phyloP scores from a whole-genome alignment of 23 tunicate genomes.

The Oikopleura albicans region DNA sequence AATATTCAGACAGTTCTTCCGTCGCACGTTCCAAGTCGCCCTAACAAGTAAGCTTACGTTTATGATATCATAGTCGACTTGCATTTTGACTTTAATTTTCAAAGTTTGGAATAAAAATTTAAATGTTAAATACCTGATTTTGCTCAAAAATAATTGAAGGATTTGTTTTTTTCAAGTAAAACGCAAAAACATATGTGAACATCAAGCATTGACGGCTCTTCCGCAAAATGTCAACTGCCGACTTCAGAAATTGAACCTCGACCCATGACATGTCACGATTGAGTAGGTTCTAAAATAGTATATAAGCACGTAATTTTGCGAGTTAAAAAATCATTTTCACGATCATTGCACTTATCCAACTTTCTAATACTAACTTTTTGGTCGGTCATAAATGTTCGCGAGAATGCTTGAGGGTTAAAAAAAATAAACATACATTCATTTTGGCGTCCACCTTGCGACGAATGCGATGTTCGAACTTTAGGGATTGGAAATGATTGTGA shows the following conservation, averaged over 20 bases:
- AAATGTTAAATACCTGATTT: conserved; percentile 16
- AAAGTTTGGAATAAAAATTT: too few species aligned
- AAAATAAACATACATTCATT: neutral
- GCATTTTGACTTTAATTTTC: too few species aligned
- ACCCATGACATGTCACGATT: conserved; percentile 58
- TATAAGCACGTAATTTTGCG: neutral
- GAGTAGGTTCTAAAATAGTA: neutral
- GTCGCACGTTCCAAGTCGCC: conserved; percentile 73
- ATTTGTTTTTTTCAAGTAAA: conserved; percentile 54
- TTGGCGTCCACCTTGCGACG: neutral
- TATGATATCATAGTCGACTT: too few species aligned
- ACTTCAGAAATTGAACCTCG: conserved; percentile 63
- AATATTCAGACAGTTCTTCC: conserved; percentile 52
- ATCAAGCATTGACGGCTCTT: conserved; percentile 70
- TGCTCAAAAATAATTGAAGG: conserved; percentile 70
- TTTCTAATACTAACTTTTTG: too few species aligned
- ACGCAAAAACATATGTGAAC: conserved; percentile 97
- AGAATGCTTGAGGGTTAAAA: too few species aligned
- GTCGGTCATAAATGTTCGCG: too few species aligned
- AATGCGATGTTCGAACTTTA: neutral
- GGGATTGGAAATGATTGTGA: neutral
- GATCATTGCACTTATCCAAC: too few species aligned
- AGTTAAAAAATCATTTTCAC: too few species aligned
- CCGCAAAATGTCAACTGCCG: conserved; percentile 61
- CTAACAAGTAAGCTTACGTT: too few species aligned